Base-by-base conservation (phyloP, 2,113 vertebrate species). In the Fulica atra region DNA sequence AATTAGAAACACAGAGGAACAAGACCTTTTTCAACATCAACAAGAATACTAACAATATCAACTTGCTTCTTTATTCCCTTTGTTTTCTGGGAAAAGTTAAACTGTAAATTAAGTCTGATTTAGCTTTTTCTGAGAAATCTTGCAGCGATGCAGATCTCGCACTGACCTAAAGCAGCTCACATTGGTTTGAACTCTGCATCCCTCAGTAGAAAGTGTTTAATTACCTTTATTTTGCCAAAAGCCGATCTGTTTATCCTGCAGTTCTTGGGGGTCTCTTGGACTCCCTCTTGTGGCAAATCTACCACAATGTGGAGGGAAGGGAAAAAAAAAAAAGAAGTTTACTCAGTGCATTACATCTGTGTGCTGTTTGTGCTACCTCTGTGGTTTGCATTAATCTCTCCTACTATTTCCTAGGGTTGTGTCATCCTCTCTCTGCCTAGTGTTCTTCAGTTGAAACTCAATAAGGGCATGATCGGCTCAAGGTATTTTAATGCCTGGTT, bases 201-300 rank as follows among this genome's bases (percentile, higher is more conserved):
- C 40, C 38, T 40, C 2, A 0, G 61, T 11, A 92, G 61, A 85
- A 94, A 91, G 78, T 31, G 66, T 76, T 87, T 94, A 95, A 95
- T 93, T 95, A 88, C 87, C 35, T 96, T 82, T 85, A 86, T 92
- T 95, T 95, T 90, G 77, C 69, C 61, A 38, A 97, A 92, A 95
- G 38, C 54, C 7, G 64, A 69, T 36, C 48, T 53, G 59, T 88
- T 96, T 90, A 85, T 93, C 76, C 36, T 51, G 54, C 35, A 42
- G 42, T 56, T 93, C 74, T 92, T 87, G 83, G 59, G 11, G 92
- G 60, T 91, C 91, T 95, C 90, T 86, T 82, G 76, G 61, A 89
- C 97, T 94, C 97, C 97, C 96, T 97, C 97, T 97, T 90, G 94
- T 95, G 97, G 97, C 38, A 77, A 31, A 31, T 46, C 35, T 56